Evolutionary conservation across 2,797 vertebrate genomes (phyloP).

Genomic region (Xenopus petersii): DNA sequence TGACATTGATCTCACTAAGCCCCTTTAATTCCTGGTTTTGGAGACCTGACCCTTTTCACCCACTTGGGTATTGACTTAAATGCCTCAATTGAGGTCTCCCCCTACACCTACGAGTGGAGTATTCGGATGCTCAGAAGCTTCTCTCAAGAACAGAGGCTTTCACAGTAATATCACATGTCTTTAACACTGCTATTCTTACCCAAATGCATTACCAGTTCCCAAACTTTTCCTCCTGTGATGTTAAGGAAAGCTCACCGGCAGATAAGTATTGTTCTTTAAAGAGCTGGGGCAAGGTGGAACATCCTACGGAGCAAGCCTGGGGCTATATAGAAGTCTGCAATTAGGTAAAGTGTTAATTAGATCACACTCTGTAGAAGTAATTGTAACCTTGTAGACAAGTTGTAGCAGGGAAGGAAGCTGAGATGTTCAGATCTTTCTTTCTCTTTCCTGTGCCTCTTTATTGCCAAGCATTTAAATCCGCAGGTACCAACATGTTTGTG

Average conservation of each 20-base stretch:
- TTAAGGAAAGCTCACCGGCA: not conserved
- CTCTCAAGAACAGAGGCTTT: too few relatives aligned
- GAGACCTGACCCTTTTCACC: too few relatives aligned
- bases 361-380: constrained; percentile 40
- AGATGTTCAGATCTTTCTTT: not conserved
- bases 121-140: too few relatives aligned
- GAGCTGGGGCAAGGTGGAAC: constrained; percentile 11
- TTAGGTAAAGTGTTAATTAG: constrained; percentile 31
- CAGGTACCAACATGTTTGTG: constrained; percentile 14
- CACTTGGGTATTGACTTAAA: too few relatives aligned
- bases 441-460: not conserved
- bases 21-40: too few relatives aligned
- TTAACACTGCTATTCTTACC: too few relatives aligned
- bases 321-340: constrained; percentile 16
- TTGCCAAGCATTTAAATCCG: not conserved
- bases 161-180: too few relatives aligned
- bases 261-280: not conserved
- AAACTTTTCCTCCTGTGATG: too few relatives aligned
- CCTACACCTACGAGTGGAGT: too few relatives aligned
- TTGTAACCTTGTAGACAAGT: constrained; percentile 18
- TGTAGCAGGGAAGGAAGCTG: not conserved
- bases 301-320: not conserved
- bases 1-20: too few relatives aligned
- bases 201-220: too few relatives aligned
- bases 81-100: too few relatives aligned